Evolutionary conservation across 2,113 vertebrate genomes (phyloP), one percentile per base, ranked within the genome.

Genomic region (Eulemur rufifrons): DNA sequence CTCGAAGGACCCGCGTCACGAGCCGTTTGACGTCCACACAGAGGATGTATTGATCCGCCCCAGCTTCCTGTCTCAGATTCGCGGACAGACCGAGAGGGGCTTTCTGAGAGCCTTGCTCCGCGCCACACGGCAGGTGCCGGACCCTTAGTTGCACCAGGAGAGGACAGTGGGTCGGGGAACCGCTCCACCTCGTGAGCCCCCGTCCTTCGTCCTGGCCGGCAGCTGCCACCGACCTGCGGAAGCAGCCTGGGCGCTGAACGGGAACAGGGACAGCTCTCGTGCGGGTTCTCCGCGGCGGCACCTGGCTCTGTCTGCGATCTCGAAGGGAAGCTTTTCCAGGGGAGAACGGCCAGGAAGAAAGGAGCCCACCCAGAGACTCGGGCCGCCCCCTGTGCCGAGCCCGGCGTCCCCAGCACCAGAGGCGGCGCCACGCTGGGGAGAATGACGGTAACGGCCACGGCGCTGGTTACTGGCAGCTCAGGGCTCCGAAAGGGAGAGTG

Each of bases 31-130:
- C 99, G 99, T 99, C 98, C 99, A 98, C 98, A 98, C 97, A 99
- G 99, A 99, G 99, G 99, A 99, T 99, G 99, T 99, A 99, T 99
- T 98, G 99, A 99, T 99, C 98, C 99, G 98, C 99, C 98, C 98
- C 97, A 95, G 99, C 98, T 99, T 99, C 99, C 99, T 99, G 99
- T 99, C 99, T 99, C 99, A 99, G 99, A 99, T 99, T 98, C 98
- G 83, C 98, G 99, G 99, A 99, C 98, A 98, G 98, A 97, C 91
- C 2, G 0, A 98, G 95, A 98, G 96, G 91, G 94, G 90, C 90
- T 98, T 98, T 98, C 96, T 34, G 98, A 97, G 96, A 76, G 88
- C 39, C 96, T 76, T 81, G 50, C 87, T 96, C 88, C 84, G 76
- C 32, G 54, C 66, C 83, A 93, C 97, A 95, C 85, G 96, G 94